phyloP scores from a whole-genome alignment of 37 sponge, comb jelly and placozoan genomes.

The Dysidea cf. avara region DNA sequence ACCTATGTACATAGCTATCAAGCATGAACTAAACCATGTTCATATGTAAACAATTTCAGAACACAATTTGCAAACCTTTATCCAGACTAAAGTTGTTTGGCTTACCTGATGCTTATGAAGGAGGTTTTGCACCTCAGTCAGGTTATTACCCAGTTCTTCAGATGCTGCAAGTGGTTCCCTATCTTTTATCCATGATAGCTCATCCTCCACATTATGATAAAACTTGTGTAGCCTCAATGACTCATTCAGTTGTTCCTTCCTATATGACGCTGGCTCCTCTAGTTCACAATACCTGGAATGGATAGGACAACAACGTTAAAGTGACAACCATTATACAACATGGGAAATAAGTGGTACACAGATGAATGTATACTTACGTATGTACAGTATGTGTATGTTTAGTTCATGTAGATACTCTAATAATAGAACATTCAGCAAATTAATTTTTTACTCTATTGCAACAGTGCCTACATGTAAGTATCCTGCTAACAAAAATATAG shows the following conservation, averaged over 20 bases:
- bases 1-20: too few relatives aligned
- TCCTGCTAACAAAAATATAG: too few relatives aligned
- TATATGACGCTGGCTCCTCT: conserved; percentile 73
- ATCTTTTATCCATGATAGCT: conserved; percentile 80
- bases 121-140: conserved; percentile 78
- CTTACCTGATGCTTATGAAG: conserved; percentile 81
- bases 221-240: conserved; percentile 77
- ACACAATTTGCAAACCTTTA: background rate
- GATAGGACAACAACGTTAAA: background rate
- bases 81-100: too few relatives aligned
- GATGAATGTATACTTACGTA: too few relatives aligned
- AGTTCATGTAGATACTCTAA: too few relatives aligned
- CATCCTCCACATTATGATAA: conserved; percentile 81
- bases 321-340: background rate
- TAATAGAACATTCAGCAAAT: too few relatives aligned
- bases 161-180: conserved; percentile 65
- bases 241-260: conserved; percentile 76
- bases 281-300: conserved; percentile 76
- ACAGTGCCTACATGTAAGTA: too few relatives aligned
- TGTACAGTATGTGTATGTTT: too few relatives aligned
- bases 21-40: background rate
- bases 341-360: background rate
- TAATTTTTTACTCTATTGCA: too few relatives aligned
- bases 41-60: background rate
- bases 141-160: conserved; percentile 58